phyloP scores from a whole-genome alignment of 2,797 vertebrate species.

The Parotocinclus haroldoi region DNA sequence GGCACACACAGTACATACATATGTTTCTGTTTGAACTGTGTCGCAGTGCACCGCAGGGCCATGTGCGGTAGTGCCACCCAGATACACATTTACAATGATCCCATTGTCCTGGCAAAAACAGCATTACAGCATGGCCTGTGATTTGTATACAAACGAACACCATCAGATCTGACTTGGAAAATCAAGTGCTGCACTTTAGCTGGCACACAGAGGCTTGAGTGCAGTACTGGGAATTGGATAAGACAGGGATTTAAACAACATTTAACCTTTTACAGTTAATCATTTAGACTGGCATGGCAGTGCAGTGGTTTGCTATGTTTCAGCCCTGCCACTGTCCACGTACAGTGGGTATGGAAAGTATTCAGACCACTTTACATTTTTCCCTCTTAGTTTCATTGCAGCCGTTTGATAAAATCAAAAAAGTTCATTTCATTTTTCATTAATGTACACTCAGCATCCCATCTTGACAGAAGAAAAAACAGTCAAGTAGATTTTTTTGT shows the following conservation, averaged over 20 bases:
- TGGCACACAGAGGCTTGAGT: slow-evolving; percentile 18
- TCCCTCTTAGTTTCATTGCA: no score
- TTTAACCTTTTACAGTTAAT: not conserved
- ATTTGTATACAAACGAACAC: slow-evolving; percentile 47
- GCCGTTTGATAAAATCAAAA: no score
- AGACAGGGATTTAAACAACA: slow-evolving; percentile 13
- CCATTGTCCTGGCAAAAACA: slow-evolving; percentile 35
- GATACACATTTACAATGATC: slow-evolving; percentile 40
- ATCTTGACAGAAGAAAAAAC: no score
- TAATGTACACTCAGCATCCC: no score
- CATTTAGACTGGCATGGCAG: not conserved
- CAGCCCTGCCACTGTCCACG: no score
- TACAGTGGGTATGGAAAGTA: no score
- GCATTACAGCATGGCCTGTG: slow-evolving; percentile 47
- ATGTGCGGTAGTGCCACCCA: slow-evolving; percentile 40
- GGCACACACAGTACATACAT: slow-evolving; percentile 7
- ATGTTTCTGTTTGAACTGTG: slow-evolving; percentile 23
- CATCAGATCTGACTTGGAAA: slow-evolving; percentile 36
- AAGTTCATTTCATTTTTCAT: no score
- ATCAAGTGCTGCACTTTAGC: slow-evolving; percentile 11
- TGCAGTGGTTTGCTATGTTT: not conserved
- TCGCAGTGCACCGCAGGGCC: slow-evolving; percentile 34
- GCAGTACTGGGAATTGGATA: slow-evolving; percentile 5
- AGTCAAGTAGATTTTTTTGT: no score
- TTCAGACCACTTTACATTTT: no score